Conservation (phyloP, 1,140 invertebrate genomes). For the Drosophila orosa region DNA sequence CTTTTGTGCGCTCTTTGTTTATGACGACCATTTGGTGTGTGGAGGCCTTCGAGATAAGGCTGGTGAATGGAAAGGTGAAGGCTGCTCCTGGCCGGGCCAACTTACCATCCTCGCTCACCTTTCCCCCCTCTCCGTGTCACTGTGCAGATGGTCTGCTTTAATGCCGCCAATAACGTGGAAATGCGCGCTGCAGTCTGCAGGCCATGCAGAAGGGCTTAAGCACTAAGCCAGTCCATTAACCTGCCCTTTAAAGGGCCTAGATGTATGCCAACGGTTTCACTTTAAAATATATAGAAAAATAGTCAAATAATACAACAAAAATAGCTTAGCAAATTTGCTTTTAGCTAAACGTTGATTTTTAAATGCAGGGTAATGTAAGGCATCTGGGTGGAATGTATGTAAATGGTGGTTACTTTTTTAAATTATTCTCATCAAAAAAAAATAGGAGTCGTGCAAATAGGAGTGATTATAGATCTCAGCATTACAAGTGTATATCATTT, state of each 20-base stretch:
- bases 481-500: too few relatives aligned
- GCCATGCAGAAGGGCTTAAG: slow-evolving; percentile 37
- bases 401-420: too few relatives aligned
- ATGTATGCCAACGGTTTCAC: slow-evolving; percentile 60
- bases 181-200: slow-evolving; percentile 21
- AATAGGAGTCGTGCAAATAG: not conserved
- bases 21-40: slow-evolving; percentile 67
- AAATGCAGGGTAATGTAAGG: not conserved
- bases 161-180: slow-evolving; percentile 58
- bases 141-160: slow-evolving; percentile 47
- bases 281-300: slow-evolving; percentile 9
- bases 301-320: slow-evolving; percentile 40
- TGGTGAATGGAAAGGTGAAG: slow-evolving; percentile 54
- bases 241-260: slow-evolving; percentile 37
- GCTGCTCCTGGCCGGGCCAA: slow-evolving; percentile 12
- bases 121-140: not conserved
- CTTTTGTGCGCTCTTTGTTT: slow-evolving; percentile 62
- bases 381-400: not conserved
- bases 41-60: slow-evolving; percentile 65
- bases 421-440: not conserved
- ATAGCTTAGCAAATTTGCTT: slow-evolving; percentile 63
- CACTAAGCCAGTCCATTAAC: slow-evolving; percentile 50
- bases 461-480: not conserved
- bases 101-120: slow-evolving; percentile 1
- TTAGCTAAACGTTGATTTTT: slow-evolving; percentile 12